A percentile compares a stretch with the other conserved stretches of the same genome.
Evolutionary conservation across 2,888 invertebrate species (phyloP).

Genomic region (Meandrusa payeni): DNA sequence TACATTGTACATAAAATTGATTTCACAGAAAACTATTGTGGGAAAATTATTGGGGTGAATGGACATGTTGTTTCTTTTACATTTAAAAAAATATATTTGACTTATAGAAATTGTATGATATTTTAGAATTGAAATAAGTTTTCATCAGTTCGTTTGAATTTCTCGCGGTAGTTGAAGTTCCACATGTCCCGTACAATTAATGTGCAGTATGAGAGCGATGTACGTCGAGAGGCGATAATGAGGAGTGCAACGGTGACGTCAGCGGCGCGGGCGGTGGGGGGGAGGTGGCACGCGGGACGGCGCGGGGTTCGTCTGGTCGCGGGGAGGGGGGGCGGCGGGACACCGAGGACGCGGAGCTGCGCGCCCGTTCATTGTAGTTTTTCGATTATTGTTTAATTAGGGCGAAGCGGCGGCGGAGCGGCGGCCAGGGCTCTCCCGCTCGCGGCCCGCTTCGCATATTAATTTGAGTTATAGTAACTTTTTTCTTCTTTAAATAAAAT

Average conservation of each 20-base stretch:
- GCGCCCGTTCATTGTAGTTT: conserved; percentile 80
- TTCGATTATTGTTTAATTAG: conserved; percentile 82
- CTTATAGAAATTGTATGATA: too few relatives aligned
- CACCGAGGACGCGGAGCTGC: conserved; percentile 67
- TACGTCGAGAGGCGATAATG: conserved; percentile 72
- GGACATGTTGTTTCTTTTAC: too few relatives aligned
- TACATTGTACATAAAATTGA: neutral
- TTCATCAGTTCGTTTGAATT: neutral
- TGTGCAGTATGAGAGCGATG: conserved; percentile 26
- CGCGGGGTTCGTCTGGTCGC: conserved; percentile 35
- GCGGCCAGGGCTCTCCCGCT: conserved; percentile 61
- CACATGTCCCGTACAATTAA: conserved; percentile 19
- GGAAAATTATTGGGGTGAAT: too few relatives aligned
- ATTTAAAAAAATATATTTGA: too few relatives aligned
- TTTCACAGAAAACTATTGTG: too few relatives aligned
- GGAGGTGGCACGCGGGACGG: conserved; percentile 44
- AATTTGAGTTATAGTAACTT: neutral
- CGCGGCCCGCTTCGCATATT: conserved; percentile 52
- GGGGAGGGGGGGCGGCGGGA: conserved; percentile 42
- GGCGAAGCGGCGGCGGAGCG: conserved; percentile 80
- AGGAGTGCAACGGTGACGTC: conserved; percentile 77
- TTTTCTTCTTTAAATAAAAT: too few relatives aligned
- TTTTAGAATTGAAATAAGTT: too few relatives aligned
- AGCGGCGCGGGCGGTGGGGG: conserved; percentile 34
- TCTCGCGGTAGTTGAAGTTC: neutral